Evolutionary conservation across 2,797 vertebrate genomes (phyloP).

Genomic region (Chaunax sp.): DNA sequence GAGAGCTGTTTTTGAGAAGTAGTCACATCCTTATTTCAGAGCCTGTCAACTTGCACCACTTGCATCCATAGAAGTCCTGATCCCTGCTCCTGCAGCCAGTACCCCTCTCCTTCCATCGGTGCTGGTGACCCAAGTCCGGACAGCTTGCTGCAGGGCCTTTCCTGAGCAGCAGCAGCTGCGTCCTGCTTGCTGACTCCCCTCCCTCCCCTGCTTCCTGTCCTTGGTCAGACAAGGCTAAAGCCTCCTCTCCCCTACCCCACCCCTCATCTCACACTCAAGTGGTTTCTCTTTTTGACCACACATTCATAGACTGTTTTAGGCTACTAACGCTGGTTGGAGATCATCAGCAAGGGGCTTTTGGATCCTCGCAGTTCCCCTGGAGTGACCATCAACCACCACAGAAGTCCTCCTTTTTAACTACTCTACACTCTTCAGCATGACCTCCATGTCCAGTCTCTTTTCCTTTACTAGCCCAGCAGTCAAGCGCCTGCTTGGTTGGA

Average conservation of each 20-base stretch:
- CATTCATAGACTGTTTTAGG: conserved; percentile 14
- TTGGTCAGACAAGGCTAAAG: conserved; percentile 83
- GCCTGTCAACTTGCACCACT: conserved; percentile 29
- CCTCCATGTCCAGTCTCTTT: conserved; percentile 99
- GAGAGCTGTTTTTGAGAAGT: conserved; percentile 19
- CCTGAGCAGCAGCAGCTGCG: conserved; percentile 87
- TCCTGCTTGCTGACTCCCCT: conserved; percentile 82
- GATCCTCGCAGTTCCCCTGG: conserved; percentile 15
- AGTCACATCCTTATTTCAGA: conserved; percentile 29
- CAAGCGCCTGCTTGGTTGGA: conserved; percentile 97
- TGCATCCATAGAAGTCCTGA: conserved; percentile 50
- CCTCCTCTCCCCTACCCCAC: conserved; percentile 68
- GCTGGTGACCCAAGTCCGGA: conserved; percentile 75
- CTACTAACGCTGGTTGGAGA: conserved; percentile 13
- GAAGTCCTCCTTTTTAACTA: conserved; percentile 40
- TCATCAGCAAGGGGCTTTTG: conserved; percentile 5
- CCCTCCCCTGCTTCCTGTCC: conserved; percentile 86
- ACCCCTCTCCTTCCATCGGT: conserved; percentile 61
- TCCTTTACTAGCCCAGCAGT: conserved; percentile 99
- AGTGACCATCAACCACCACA: conserved; percentile 14
- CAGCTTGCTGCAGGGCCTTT: conserved; percentile 81
- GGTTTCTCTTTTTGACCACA: conserved; percentile 31
- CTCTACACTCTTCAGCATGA: conserved; percentile 82
- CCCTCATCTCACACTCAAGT: conserved; percentile 48
- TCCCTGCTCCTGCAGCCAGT: conserved; percentile 46